A percentile compares a stretch with the other conserved stretches of the same genome.
phyloP scores from a whole-genome alignment of 2,113 vertebrate genomes.

The Hiodon alosoides region DNA sequence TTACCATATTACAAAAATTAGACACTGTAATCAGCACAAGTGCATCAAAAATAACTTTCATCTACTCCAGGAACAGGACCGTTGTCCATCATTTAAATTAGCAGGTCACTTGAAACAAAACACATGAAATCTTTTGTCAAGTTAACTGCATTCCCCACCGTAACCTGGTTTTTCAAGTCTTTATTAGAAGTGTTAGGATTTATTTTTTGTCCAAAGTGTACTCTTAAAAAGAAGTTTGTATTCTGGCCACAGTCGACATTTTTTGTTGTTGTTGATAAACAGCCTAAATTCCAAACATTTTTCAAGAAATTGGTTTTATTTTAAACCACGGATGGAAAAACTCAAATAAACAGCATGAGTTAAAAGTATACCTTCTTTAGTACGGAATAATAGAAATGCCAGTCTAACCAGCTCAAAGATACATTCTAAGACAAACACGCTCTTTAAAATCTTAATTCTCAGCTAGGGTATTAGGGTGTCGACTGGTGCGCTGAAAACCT shows the following conservation, averaged over 20 bases:
- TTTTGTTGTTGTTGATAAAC: conserved; percentile 2
- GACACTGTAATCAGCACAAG: too few relatives aligned
- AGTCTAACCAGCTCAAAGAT: neutral
- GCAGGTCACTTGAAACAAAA: too few relatives aligned
- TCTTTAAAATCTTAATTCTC: neutral
- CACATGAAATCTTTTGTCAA: too few relatives aligned
- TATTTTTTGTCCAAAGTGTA: too few relatives aligned
- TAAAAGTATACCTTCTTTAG: neutral
- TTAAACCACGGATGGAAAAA: neutral
- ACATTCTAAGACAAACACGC: neutral
- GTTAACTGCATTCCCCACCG: neutral
- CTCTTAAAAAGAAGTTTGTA: neutral
- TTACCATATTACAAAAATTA: too few relatives aligned
- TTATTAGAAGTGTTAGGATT: too few relatives aligned
- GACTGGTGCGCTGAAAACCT: too few relatives aligned
- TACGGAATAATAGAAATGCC: neutral
- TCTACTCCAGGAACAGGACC: too few relatives aligned
- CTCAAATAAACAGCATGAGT: neutral
- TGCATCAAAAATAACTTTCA: too few relatives aligned
- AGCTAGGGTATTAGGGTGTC: neutral
- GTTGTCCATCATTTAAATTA: too few relatives aligned
- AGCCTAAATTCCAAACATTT: conserved; percentile 34
- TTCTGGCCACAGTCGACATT: neutral
- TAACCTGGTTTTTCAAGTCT: neutral
- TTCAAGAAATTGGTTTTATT: conserved; percentile 15